Evolutionary conservation across 2,888 invertebrate species (phyloP), one percentile per base, ranked within the genome.

Genomic region (Herminia tarsipennalis): DNA sequence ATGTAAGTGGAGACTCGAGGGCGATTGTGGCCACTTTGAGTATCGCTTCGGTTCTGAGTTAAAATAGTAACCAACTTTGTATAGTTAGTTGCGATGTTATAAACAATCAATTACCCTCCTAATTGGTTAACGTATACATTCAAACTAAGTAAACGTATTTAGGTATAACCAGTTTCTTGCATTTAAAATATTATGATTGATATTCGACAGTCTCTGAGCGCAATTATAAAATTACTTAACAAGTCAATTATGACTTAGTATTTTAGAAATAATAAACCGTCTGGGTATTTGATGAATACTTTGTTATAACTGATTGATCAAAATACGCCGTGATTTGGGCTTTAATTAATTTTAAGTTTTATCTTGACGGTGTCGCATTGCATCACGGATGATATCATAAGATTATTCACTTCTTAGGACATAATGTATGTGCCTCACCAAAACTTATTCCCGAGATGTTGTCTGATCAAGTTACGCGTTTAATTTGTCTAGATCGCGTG

Each of bases 401-500:
- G 63, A 69, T 71, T 64, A 73, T 71, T 73, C 56, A 56, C 46
- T 71, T 74, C 73, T 74, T 59, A 67, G 73, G 76, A 75, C 67
- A 76, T 78, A 73, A 75, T 73, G 68, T 59, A 57, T 50, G 56
- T 64, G 64, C 66, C 63, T 63, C 68, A 79, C 78, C 71, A 68
- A 78, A 80, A 78, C 70, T 70, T 72, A 78, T 71, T 69, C 71
- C 57, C 66, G 60, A 66, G 72, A 69, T 64, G 72, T 69, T 65
- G 63, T 68, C 73, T 73, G 83, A 86, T 89, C 89, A 87, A 76
- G 87, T 90, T 88, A 87, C 89, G 66, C 71, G 70, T 82, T 86
- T 85, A 87, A 88, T 90, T 90, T 88, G 88, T 90, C 86, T 84
- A 87, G 86, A 86, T 86, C 81, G 86, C 88, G 81, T 87, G 86